Evolutionary conservation across 1,140 invertebrate species (phyloP), one percentile per base, ranked within the genome.

Genomic region (Eurosta solidaginis): DNA sequence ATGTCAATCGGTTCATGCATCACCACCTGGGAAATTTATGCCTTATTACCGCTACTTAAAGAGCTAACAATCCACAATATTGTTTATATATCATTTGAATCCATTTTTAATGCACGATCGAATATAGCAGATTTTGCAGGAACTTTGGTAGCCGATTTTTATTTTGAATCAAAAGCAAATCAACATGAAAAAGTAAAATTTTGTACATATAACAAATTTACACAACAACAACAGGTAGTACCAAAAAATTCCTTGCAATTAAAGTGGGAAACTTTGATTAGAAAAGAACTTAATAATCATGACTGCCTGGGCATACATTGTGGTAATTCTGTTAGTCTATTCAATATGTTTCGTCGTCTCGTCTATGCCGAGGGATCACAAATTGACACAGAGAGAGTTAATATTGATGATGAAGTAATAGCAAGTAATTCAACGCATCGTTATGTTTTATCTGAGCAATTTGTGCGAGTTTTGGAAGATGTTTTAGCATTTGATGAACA

Each of bases 341-440:
- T 79, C 0, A 80, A 77, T 10, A 17, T 84, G 0, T 82, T 85
- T 36, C 74, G 79, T 0, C 50, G 79, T 25, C 49, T 85, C 5
- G 49, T 85, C 0, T 80, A 47, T n/a, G 79, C 82, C 0, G 29
- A 79, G 10, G 73, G 44, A 14, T 77, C 79, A 0, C 50, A 85
- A 45, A 78, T 83, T 4, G 59, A 76, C 1, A 45, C 73, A 0
- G 1, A 78, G 0, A 17, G 63, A 0, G 82, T 85, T 5, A 47
- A 83, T 79, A 44, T 59, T 0, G 14, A 82, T 0, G 79, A 85
- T 40, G 3, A 4, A 1, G 83, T 83, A 5, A 47, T 85, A 22
- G 76, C 84, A 6, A 82, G 81, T 20, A 85, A 85, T 77, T 85
- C 84, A 0, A 12, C 82, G 47, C 84, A 85, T 44, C 84, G 84